These are phyloP conservation scores for Sylvia borin DNA, from an alignment of 2,797 vertebrate species.

Conservation along the genomic window DNA sequence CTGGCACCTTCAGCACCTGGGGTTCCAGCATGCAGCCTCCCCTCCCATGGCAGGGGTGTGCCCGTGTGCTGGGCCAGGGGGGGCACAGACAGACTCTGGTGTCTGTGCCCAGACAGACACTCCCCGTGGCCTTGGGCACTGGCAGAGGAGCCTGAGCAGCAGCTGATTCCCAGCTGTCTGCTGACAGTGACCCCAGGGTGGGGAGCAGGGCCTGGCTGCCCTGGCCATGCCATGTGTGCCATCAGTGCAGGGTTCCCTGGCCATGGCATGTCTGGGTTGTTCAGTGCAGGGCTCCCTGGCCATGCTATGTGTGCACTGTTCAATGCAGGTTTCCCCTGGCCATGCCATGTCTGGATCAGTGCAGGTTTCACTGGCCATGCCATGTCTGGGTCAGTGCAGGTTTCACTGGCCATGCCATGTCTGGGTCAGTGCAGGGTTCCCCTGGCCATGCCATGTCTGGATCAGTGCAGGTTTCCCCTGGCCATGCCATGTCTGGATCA, in stretches of 20 bases:
- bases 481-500: rapidly evolving
- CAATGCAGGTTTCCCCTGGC: too few relatives aligned
- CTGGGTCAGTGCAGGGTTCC: too few relatives aligned
- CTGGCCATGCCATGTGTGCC: rapidly evolving
- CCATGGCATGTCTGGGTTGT: too few relatives aligned
- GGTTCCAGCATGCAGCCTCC: neutral
- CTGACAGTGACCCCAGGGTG: neutral
- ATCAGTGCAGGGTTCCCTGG: rapidly evolving
- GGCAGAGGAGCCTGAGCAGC: neutral
- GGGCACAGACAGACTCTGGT: rapidly evolving
- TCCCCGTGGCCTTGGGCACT: rapidly evolving
- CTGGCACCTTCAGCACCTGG: too few relatives aligned
- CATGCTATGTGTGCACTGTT: too few relatives aligned
- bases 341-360: too few relatives aligned
- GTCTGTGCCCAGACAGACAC: rapidly evolving
- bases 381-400: too few relatives aligned
- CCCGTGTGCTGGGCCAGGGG: rapidly evolving
- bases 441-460: too few relatives aligned
- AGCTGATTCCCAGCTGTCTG: neutral
- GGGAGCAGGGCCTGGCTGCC: neutral
- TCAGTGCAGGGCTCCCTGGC: too few relatives aligned
- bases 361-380: too few relatives aligned
- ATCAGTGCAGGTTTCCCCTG: neutral
- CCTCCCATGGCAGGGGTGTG: rapidly evolving
- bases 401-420: too few relatives aligned